Evolutionary conservation across 2,797 vertebrate genomes (phyloP).

Genomic region (Buceros bicornis): DNA sequence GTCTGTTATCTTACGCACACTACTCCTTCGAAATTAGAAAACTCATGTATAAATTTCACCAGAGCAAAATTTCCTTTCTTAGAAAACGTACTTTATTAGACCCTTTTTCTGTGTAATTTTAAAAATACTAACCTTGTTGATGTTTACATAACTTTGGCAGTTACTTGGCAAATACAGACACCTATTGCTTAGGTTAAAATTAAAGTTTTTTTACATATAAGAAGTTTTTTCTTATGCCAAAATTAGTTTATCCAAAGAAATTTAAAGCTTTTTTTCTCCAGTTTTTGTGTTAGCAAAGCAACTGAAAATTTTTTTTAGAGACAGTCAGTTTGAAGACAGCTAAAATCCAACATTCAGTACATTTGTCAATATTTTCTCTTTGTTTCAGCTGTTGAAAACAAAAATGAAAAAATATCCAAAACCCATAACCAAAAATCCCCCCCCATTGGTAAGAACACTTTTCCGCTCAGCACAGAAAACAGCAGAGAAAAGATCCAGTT

Average conservation of each 20-base stretch:
- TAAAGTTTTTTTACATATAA: not conserved
- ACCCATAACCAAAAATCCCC: not conserved
- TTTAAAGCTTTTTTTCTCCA: not conserved
- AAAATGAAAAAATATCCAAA: not conserved
- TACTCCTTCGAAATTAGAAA: not conserved
- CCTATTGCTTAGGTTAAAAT: not conserved
- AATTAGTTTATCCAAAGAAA: not conserved
- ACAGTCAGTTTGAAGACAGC: not conserved
- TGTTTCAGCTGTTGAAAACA: not conserved
- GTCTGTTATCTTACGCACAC: constrained; percentile 20
- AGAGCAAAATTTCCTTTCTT: not conserved
- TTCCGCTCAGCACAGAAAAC: not conserved
- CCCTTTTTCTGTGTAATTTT: not conserved
- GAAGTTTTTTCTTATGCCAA: not conserved
- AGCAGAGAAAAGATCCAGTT: not conserved
- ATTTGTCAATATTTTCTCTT: not conserved
- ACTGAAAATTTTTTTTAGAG: not conserved
- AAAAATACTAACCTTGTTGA: not conserved
- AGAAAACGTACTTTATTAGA: not conserved
- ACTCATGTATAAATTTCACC: not conserved
- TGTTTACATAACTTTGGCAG: not conserved
- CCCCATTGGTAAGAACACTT: not conserved
- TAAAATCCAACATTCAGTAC: not conserved
- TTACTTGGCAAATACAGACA: not conserved
- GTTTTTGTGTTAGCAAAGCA: not conserved